Evolutionary conservation across 1,140 invertebrate species (phyloP).

Genomic region (Trialeurodes vaporariorum): DNA sequence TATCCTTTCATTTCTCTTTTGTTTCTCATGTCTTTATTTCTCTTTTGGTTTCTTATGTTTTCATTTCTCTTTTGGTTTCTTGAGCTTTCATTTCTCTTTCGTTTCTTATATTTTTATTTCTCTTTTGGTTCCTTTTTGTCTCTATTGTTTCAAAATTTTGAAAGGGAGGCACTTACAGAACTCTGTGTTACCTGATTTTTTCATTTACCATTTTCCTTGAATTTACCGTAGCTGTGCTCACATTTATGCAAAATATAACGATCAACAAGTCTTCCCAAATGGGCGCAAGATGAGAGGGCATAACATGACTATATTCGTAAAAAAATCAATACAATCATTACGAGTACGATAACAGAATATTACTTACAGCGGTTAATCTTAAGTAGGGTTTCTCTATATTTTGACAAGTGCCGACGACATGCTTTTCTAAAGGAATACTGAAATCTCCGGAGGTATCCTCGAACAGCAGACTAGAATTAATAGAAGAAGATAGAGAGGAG

Average conservation of each 20-base stretch:
- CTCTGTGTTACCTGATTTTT: too few species aligned
- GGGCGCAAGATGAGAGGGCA: not conserved
- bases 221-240: too few species aligned
- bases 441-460: conserved; percentile 47
- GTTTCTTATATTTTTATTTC: too few species aligned
- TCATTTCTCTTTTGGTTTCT: too few species aligned
- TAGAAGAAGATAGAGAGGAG: conserved; percentile 21
- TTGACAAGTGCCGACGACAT: conserved; percentile 84
- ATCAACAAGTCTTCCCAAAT: not conserved
- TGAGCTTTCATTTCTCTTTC: too few species aligned
- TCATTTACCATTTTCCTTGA: too few species aligned
- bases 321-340: not conserved
- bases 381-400: conserved; percentile 92
- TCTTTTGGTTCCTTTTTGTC: too few species aligned
- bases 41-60: too few species aligned
- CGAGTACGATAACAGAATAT: not conserved
- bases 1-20: too few species aligned
- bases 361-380: conserved; percentile 68
- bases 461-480: conserved; percentile 36
- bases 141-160: too few species aligned
- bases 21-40: too few species aligned
- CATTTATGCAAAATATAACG: not conserved
- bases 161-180: too few species aligned
- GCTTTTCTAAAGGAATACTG: conserved; percentile 68
- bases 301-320: not conserved